Evolutionary conservation across 2,888 invertebrate genomes (phyloP).

Genomic region (Cynaeus angustus): DNA sequence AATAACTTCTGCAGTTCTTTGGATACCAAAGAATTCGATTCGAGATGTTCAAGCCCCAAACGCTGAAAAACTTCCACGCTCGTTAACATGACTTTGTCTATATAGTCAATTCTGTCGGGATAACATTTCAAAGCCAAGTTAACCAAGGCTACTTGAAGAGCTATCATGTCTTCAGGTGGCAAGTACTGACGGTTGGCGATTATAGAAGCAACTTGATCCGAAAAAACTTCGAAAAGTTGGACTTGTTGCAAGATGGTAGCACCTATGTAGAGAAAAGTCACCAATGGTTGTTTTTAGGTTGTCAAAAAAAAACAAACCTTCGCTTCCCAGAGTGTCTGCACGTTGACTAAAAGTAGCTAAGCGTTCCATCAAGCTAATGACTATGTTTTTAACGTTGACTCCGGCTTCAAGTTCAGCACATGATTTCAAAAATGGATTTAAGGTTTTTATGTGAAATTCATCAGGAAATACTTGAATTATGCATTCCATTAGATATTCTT

Average conservation of each 20-base stretch:
- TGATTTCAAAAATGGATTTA: constrained; percentile 96
- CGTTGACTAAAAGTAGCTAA: constrained; percentile 90
- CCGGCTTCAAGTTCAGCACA: constrained; percentile 96
- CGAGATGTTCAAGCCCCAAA: constrained; percentile 86
- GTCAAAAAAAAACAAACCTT: constrained; percentile 54
- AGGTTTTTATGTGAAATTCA: constrained; percentile 97
- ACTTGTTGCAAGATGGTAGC: constrained; percentile 78
- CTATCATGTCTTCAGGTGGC: constrained; percentile 96
- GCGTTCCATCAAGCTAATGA: constrained; percentile 96
- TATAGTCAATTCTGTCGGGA: constrained; percentile 94
- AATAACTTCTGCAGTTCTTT: constrained; percentile 94
- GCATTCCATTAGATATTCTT: constrained; percentile 99
- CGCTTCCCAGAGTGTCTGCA: constrained; percentile 74
- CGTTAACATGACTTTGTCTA: constrained; percentile 94
- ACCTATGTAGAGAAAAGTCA: constrained; percentile 52
- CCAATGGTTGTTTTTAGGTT: neutral
- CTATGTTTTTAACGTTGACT: constrained; percentile 98
- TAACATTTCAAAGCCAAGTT: constrained; percentile 98
- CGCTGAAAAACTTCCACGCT: constrained; percentile 91
- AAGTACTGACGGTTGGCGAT: constrained; percentile 95
- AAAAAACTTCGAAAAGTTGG: constrained; percentile 98
- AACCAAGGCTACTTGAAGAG: constrained; percentile 94
- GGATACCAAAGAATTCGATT: constrained; percentile 88
- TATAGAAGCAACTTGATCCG: constrained; percentile 96
- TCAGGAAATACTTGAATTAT: constrained; percentile 99